Evolutionary conservation across 2,797 vertebrate species (phyloP).

Genomic region (Oreonectes daqikongensis): DNA sequence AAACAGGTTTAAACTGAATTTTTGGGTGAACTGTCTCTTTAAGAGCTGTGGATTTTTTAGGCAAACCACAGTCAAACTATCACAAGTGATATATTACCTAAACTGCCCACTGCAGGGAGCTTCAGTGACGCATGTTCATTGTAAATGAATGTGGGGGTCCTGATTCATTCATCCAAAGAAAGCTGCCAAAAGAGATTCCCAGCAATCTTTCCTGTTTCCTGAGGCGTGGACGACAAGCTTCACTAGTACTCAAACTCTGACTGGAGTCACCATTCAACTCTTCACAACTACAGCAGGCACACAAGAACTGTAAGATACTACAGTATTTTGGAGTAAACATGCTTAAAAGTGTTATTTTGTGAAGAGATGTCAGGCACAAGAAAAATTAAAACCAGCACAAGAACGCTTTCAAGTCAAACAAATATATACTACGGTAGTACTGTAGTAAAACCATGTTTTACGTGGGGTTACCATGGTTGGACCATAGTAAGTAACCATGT

Average conservation of each 20-base stretch:
- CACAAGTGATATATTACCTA: not conserved
- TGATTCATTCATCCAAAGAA: constrained; percentile 63
- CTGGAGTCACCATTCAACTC: constrained; percentile 1
- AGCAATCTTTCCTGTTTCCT: constrained; percentile 46
- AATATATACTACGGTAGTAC: too few relatives aligned
- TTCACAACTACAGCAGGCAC: not conserved
- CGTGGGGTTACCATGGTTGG: too few relatives aligned
- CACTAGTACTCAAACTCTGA: constrained; percentile 4
- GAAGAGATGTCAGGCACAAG: not conserved
- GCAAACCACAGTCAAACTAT: not conserved
- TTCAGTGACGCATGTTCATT: not conserved
- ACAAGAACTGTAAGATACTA: not conserved
- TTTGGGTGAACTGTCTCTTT: not conserved
- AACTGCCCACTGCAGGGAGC: not conserved
- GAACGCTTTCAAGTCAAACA: too few relatives aligned
- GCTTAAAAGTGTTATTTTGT: not conserved
- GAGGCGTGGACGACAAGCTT: constrained; percentile 63
- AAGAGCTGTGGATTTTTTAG: not conserved
- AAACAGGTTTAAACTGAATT: too few relatives aligned
- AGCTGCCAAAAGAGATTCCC: constrained; percentile 56
- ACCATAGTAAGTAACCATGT: too few relatives aligned
- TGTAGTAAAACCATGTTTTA: too few relatives aligned
- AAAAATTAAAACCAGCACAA: too few relatives aligned
- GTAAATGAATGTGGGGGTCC: constrained; percentile 28
- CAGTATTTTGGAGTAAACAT: too few relatives aligned